Evolutionary conservation across 2,888 invertebrate genomes (phyloP).

Genomic region (Ochlodes sylvanus): DNA sequence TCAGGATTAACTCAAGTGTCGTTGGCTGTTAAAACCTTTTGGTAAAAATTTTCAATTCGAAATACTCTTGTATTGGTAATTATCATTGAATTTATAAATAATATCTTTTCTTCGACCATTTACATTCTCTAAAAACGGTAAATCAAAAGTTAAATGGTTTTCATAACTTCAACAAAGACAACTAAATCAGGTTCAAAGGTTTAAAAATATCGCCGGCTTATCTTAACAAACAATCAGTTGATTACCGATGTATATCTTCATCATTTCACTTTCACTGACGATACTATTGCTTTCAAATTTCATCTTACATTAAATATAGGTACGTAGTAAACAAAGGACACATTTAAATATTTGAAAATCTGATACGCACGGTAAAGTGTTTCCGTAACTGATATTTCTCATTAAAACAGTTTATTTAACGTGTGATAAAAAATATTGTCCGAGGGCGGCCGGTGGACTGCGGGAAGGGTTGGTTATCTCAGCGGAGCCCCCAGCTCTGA

Average conservation of each 20-base stretch:
- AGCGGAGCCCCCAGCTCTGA: constrained; percentile 53
- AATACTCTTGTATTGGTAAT: background rate
- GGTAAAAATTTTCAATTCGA: background rate
- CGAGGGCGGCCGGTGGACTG: constrained; percentile 66
- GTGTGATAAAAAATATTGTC: constrained; percentile 76
- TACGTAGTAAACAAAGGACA: constrained; percentile 45
- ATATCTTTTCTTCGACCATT: too few species aligned
- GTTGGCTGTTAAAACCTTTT: background rate
- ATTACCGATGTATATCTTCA: constrained; percentile 1
- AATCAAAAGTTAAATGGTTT: too few species aligned
- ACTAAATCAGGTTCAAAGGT: too few species aligned
- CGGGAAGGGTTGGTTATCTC: constrained; percentile 57
- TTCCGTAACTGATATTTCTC: constrained; percentile 84
- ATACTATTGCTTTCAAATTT: background rate
- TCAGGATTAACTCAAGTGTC: background rate
- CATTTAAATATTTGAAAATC: constrained; percentile 73
- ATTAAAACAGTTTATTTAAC: constrained; percentile 74
- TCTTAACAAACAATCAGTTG: background rate
- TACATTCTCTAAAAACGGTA: too few species aligned
- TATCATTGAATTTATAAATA: too few species aligned
- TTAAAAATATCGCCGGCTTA: too few species aligned
- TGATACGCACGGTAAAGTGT: constrained; percentile 72
- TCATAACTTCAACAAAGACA: too few species aligned
- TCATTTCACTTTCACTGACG: background rate
- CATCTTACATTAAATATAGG: background rate